Percentiles rank a stretch among this genome's conserved stretches.
Evolutionary conservation across 2,797 vertebrate genomes (phyloP).

Genomic region (Nyctalus aviator): DNA sequence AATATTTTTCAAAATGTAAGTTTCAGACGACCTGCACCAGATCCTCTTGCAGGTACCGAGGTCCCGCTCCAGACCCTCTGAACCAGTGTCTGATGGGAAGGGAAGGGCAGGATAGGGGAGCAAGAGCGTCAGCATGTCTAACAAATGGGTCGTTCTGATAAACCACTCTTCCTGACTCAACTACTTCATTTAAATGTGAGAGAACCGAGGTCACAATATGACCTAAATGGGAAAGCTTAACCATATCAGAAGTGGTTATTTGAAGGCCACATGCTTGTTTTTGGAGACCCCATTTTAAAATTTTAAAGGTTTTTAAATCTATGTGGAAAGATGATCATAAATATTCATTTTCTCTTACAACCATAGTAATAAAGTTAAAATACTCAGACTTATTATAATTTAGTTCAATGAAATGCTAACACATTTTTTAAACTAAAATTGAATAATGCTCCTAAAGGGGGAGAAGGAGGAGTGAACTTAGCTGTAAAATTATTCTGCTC

Average conservation of each 20-base stretch:
- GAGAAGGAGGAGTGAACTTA: no score
- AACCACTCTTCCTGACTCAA: background rate
- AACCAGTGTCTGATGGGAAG: background rate
- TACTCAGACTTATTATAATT: background rate
- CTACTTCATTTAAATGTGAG: background rate
- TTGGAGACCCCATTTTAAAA: background rate
- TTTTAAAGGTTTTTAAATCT: slow-evolving; percentile 8
- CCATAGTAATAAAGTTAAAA: slow-evolving; percentile 12
- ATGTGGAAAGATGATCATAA: background rate
- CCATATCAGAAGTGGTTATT: background rate
- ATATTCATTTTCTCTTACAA: background rate
- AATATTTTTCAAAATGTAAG: background rate
- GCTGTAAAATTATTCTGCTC: background rate
- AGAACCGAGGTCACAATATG: background rate
- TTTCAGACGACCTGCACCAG: slow-evolving; percentile 1
- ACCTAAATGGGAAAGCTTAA: background rate
- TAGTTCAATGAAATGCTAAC: background rate
- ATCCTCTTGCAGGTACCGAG: background rate
- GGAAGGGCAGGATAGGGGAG: fast-evolving
- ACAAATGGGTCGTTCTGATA: background rate
- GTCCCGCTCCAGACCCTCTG: background rate
- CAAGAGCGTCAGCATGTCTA: background rate
- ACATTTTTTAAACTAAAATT: background rate
- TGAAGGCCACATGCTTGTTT: background rate
- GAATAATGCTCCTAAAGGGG: background rate